A percentile compares a stretch with the other conserved stretches of the same genome.
Evolutionary conservation across 2,888 invertebrate species (phyloP).

Genomic region (Amphipoea lucens): DNA sequence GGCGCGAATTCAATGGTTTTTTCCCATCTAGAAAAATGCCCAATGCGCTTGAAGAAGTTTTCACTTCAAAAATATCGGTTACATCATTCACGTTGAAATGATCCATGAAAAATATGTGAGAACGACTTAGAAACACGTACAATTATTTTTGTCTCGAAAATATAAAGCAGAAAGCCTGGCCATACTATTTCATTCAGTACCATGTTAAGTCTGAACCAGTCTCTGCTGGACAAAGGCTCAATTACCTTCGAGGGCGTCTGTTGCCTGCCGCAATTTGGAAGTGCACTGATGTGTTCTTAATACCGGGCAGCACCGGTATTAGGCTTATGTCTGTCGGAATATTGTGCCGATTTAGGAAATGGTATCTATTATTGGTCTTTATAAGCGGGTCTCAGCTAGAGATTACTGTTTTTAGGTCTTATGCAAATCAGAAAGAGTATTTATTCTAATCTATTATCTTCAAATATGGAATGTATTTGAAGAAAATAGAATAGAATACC

Average conservation of each 20-base stretch:
- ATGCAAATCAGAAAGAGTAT: too few species aligned
- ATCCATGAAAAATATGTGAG: background rate
- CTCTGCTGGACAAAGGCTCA: constrained; percentile 25
- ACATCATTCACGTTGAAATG: background rate
- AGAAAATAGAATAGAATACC: too few species aligned
- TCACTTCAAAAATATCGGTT: background rate
- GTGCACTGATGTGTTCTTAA: constrained; percentile 36
- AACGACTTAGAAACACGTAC: too few species aligned
- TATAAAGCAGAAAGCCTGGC: background rate
- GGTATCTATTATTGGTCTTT: background rate
- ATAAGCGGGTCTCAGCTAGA: background rate
- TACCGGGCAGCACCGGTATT: background rate
- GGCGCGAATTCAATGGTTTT: too few species aligned
- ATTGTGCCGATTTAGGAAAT: background rate
- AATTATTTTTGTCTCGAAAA: background rate
- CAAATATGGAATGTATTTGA: too few species aligned
- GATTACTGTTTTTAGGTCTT: background rate
- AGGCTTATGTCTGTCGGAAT: background rate
- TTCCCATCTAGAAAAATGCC: too few species aligned
- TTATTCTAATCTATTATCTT: too few species aligned
- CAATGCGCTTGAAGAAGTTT: too few species aligned
- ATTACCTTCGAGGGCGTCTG: constrained; percentile 35
- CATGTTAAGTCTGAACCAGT: constrained; percentile 14
- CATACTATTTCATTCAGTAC: background rate
- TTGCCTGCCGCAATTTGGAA: constrained; percentile 14